phyloP scores from a whole-genome alignment of 2,888 invertebrate genomes.

The Coelopa pilipes region DNA sequence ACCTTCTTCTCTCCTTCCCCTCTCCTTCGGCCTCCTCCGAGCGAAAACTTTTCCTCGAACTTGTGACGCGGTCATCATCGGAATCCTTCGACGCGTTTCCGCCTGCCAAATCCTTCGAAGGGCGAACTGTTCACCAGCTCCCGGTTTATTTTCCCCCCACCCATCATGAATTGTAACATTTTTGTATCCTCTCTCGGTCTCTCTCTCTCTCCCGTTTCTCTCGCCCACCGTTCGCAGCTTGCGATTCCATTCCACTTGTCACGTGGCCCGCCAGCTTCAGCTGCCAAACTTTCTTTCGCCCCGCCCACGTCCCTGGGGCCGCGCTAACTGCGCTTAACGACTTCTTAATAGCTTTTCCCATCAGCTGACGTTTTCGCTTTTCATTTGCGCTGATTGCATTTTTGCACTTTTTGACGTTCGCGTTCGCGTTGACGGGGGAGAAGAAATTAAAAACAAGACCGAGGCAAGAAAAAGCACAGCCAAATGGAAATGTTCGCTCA shows the following conservation, averaged over 20 bases:
- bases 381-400: constrained; percentile 51
- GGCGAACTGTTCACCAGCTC: background rate
- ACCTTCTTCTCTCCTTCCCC: no score
- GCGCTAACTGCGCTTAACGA: constrained; percentile 46
- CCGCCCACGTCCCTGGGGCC: background rate
- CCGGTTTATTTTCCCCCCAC: background rate
- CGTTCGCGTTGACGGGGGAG: constrained; percentile 36
- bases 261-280: constrained; percentile 13
- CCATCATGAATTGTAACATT: background rate
- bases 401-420: constrained; percentile 44
- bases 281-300: constrained; percentile 9
- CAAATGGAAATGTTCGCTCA: background rate
- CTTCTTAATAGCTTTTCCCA: constrained; percentile 48
- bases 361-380: constrained; percentile 43
- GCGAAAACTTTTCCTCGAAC: background rate
- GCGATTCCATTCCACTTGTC: constrained; percentile 13
- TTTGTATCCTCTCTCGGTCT: background rate
- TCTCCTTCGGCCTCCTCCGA: no score
- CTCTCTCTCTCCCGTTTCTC: background rate
- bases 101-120: background rate
- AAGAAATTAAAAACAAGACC: background rate
- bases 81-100: background rate
- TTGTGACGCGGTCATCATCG: constrained; percentile 5
- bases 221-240: background rate
- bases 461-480: no score